Conservation (phyloP, 2,888 invertebrate genomes). For the Drepanosiphum platanoidis region DNA sequence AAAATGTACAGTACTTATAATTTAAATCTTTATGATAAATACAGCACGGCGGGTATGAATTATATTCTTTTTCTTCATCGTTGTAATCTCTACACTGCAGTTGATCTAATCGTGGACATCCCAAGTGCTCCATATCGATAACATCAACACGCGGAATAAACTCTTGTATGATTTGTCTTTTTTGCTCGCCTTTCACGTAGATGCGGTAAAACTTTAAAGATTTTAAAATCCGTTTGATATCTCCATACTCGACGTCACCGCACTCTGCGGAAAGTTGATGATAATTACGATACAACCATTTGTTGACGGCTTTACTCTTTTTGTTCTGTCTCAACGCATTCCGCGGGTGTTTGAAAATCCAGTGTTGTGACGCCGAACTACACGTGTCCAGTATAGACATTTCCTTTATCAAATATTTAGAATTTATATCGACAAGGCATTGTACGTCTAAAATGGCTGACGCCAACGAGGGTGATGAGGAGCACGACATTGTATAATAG, state of each 20-base stretch:
- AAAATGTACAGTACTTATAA: not conserved
- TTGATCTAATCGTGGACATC: not conserved
- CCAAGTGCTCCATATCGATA: not conserved
- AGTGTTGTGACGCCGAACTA: not conserved
- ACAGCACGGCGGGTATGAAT: slow-evolving; percentile 1
- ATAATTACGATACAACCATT: not conserved
- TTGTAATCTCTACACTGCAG: no score
- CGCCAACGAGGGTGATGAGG: not conserved
- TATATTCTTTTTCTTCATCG: no score
- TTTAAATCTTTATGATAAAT: not conserved
- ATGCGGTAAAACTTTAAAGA: not conserved
- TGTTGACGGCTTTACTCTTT: not conserved
- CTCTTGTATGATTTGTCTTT: not conserved
- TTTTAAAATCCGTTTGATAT: not conserved
- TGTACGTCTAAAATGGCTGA: not conserved
- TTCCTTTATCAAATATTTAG: slow-evolving; percentile 7
- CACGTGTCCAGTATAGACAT: not conserved
- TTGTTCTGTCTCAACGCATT: not conserved
- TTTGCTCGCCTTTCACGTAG: not conserved
- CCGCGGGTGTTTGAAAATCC: not conserved
- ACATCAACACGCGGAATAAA: not conserved
- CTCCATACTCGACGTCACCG: not conserved
- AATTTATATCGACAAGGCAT: not conserved
- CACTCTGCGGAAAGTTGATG: not conserved
- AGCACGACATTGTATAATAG: no score